Conservation (phyloP, 2,888 invertebrate genomes). For the Rhagonycha fulva region DNA sequence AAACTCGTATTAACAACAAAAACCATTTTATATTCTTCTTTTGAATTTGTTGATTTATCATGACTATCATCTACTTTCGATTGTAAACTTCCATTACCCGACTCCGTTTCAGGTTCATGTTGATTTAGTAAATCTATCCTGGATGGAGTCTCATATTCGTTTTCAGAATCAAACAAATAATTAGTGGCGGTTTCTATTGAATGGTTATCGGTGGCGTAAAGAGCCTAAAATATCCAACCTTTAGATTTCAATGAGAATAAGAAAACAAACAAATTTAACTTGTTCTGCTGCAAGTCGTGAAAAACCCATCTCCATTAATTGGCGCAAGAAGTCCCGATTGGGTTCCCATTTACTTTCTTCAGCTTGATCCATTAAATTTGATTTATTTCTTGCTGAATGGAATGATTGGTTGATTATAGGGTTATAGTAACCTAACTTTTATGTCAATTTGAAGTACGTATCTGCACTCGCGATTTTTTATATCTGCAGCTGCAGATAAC, state of each 20-base stretch:
- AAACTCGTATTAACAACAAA: conserved; percentile 65
- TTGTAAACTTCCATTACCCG: conserved; percentile 15
- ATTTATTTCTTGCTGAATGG: not conserved
- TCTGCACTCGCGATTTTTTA: not conserved
- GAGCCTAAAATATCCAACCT: conserved; percentile 50
- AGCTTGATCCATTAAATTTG: conserved; percentile 27
- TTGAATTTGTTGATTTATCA: conserved; percentile 35
- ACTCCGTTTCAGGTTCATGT: conserved; percentile 9
- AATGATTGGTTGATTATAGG: not conserved
- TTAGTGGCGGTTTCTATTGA: conserved; percentile 60
- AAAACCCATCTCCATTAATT: conserved; percentile 56
- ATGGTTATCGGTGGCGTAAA: conserved; percentile 61
- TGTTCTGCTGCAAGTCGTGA: conserved; percentile 52
- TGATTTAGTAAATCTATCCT: conserved; percentile 21
- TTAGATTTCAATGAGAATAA: not conserved
- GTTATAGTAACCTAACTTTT: not conserved
- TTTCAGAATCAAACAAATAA: conserved; percentile 58
- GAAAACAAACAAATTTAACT: conserved; percentile 39
- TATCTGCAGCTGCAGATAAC: not conserved
- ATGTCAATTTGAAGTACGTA: not conserved
- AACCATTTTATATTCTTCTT: conserved; percentile 62
- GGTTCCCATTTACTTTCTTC: conserved; percentile 41
- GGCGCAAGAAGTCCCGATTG: conserved; percentile 50
- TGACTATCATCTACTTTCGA: conserved; percentile 37
- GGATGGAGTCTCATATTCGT: conserved; percentile 34